These are phyloP conservation scores for Parnassius mnemosyne DNA, from an alignment of 2,888 invertebrate species.

Conservation along the genomic window DNA sequence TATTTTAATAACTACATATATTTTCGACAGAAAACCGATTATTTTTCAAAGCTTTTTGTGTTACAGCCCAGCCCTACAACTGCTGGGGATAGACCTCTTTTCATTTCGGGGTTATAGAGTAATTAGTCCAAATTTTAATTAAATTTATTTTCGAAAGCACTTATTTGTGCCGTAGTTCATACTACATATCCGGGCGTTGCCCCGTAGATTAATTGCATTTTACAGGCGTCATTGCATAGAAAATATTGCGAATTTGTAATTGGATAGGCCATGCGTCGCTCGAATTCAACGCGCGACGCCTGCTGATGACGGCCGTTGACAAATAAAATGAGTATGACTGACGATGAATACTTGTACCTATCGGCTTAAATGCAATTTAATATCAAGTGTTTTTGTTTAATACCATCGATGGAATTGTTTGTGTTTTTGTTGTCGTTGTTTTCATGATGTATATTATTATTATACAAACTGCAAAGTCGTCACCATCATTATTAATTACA, in stretches of 20 bases:
- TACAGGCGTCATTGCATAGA: conserved; percentile 67
- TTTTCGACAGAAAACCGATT: too few relatives aligned
- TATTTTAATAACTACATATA: too few relatives aligned
- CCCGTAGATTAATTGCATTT: conserved; percentile 69
- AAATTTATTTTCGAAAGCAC: conserved; percentile 21
- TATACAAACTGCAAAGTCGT: too few relatives aligned
- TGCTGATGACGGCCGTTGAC: conserved; percentile 69
- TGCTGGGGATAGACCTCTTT: background rate
- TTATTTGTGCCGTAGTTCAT: conserved; percentile 14
- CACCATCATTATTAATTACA: too few relatives aligned
- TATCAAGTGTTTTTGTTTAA: conserved; percentile 37
- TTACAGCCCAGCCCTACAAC: too few relatives aligned
- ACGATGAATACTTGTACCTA: conserved; percentile 48
- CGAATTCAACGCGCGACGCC: conserved; percentile 60
- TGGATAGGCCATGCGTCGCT: conserved; percentile 66
- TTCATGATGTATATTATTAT: too few relatives aligned
- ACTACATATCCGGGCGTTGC: conserved; percentile 28
- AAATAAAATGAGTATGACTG: conserved; percentile 77
- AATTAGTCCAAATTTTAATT: conserved; percentile 1
- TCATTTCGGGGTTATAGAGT: too few relatives aligned
- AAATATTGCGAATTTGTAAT: conserved; percentile 77
- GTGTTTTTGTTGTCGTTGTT: background rate
- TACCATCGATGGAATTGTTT: background rate
- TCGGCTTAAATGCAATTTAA: conserved; percentile 60
- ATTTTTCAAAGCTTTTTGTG: too few relatives aligned